Evolutionary conservation across 2,888 invertebrate genomes (phyloP).

Genomic region (Campoplex nolae): DNA sequence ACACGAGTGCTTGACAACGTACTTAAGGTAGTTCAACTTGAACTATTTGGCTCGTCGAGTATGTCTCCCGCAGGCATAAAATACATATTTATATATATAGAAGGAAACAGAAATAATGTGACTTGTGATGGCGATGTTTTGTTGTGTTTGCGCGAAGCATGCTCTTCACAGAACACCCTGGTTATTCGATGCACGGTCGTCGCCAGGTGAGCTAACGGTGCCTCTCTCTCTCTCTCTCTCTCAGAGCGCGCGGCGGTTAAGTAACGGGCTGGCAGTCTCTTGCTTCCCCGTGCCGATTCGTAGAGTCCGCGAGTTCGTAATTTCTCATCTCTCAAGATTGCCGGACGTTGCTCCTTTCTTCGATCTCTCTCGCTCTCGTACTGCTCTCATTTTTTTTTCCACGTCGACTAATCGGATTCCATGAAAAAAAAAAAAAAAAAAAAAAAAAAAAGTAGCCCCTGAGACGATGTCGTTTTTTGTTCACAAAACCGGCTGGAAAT

Average conservation of each 20-base stretch:
- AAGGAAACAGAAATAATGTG: conserved; percentile 24
- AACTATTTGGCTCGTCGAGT: conserved; percentile 1
- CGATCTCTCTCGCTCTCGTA: conserved; percentile 22
- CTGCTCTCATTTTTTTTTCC: conserved; percentile 45
- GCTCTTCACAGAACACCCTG: conserved; percentile 73
- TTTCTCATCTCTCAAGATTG: conserved; percentile 63
- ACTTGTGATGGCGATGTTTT: conserved; percentile 26
- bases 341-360: conserved; percentile 34
- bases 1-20: neutral
- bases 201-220: conserved; percentile 84
- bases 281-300: conserved; percentile 67
- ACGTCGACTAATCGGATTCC: conserved; percentile 38
- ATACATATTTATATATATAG: neutral
- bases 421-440: conserved; percentile 22
- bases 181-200: conserved; percentile 80
- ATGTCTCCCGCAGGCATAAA: neutral
- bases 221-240: conserved; percentile 75
- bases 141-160: conserved; percentile 53
- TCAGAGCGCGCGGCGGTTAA: conserved; percentile 79
- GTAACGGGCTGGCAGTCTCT: conserved; percentile 81
- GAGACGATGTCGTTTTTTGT: conserved; percentile 41
- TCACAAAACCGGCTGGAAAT: neutral
- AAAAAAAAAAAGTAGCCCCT: conserved; percentile 14
- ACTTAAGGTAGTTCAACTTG: neutral
- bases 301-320: conserved; percentile 65